Conservation (phyloP, 2,888 invertebrate species). For the Melikaiella ostensackeni region DNA sequence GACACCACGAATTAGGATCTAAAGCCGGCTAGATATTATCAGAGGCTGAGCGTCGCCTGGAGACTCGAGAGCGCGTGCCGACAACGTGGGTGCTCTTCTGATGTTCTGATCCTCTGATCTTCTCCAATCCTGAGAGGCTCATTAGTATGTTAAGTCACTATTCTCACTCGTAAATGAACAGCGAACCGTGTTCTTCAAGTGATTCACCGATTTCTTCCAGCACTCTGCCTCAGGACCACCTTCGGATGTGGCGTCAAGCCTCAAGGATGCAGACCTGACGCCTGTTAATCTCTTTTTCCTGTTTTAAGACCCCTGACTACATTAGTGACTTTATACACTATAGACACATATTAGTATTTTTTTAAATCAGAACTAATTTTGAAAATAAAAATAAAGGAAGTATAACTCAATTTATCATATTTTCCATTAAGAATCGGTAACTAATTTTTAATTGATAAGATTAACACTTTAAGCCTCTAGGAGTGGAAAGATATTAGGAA, state of each 20-base stretch:
- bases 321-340: constrained; percentile 19
- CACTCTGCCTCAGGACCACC: constrained; percentile 55
- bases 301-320: constrained; percentile 27
- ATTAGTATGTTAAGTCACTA: constrained; percentile 57
- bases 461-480: too few relatives aligned
- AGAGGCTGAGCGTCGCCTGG: constrained; percentile 50
- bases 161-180: constrained; percentile 54
- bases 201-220: constrained; percentile 47
- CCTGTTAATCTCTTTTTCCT: constrained; percentile 38
- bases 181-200: constrained; percentile 50
- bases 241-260: constrained; percentile 42
- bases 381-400: not conserved
- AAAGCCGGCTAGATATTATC: constrained; percentile 67
- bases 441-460: not conserved
- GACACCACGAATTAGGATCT: constrained; percentile 70
- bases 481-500: too few relatives aligned
- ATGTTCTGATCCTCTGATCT: not conserved
- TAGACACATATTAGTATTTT: not conserved
- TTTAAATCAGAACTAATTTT: not conserved
- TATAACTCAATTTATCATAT: constrained; percentile 15
- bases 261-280: constrained; percentile 40
- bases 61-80: constrained; percentile 61
- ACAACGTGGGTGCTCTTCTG: constrained; percentile 48
- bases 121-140: constrained; percentile 49
- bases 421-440: not conserved